A percentile compares a stretch with the other conserved stretches of the same genome.
phyloP scores from a whole-genome alignment of 2,113 vertebrate species.

The Notothenia rossii region DNA sequence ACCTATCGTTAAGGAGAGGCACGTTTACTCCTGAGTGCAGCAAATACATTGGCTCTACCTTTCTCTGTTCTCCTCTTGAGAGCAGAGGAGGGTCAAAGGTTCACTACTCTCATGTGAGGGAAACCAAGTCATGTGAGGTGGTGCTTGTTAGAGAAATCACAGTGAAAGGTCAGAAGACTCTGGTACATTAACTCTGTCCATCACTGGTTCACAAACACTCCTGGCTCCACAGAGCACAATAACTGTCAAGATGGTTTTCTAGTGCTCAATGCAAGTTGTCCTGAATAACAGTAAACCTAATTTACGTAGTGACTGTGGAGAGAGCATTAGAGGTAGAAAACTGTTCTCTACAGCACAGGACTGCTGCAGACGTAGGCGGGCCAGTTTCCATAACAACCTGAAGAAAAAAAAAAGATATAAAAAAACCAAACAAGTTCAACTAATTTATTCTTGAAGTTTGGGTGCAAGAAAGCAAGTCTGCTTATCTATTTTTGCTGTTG shows the following conservation, averaged over 20 bases:
- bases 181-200: background rate
- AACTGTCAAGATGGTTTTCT: background rate
- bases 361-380: constrained; percentile 49
- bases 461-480: constrained; percentile 34
- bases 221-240: constrained; percentile 6
- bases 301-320: constrained; percentile 32
- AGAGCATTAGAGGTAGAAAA: constrained; percentile 41
- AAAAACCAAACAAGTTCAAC: constrained; percentile 38
- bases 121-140: constrained; percentile 3
- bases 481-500: constrained; percentile 20
- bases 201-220: background rate
- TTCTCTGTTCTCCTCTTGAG: background rate
- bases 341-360: constrained; percentile 37
- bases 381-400: constrained; percentile 77
- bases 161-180: constrained; percentile 14
- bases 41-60: constrained; percentile 15
- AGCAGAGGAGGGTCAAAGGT: background rate
- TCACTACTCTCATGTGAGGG: background rate
- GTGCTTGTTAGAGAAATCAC: constrained; percentile 20
- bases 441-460: constrained; percentile 58
- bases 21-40: constrained; percentile 8
- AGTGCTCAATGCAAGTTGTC: constrained; percentile 7
- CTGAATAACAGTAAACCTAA: constrained; percentile 20
- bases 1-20: background rate
- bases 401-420: constrained; percentile 23